Conservation (phyloP, 2,888 invertebrate genomes). For the Tenthredo notha region DNA sequence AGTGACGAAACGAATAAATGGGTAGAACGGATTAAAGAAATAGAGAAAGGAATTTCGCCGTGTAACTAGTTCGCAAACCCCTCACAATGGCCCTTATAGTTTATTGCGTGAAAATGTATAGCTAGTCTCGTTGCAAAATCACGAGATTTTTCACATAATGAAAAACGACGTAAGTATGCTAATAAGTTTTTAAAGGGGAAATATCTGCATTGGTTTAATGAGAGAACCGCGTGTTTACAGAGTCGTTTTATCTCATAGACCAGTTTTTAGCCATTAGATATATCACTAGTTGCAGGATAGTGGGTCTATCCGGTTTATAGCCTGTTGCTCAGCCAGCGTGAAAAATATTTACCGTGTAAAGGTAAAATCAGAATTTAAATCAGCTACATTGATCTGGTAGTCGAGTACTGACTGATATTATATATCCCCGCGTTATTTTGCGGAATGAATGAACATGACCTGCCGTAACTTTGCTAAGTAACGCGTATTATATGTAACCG, state of each 20-base stretch:
- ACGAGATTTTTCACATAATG: not conserved
- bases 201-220: not conserved
- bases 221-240: not conserved
- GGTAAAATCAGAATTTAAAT: not conserved
- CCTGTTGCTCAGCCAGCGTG: not conserved
- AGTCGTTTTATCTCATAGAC: not conserved
- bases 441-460: not conserved
- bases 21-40: not conserved
- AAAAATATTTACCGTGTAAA: not conserved
- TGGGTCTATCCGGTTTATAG: not conserved
- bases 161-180: no score
- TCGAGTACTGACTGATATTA: not conserved
- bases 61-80: not conserved
- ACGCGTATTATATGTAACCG: no score
- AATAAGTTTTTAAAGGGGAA: not conserved
- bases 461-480: not conserved
- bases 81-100: not conserved
- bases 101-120: not conserved
- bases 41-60: conserved; percentile 10
- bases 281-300: not conserved
- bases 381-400: not conserved
- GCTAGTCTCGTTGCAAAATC: not conserved
- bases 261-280: not conserved
- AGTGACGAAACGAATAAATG: not conserved
- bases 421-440: not conserved